Evolutionary conservation across 1,140 invertebrate genomes (phyloP).

Genomic region (Cherax destructor): DNA sequence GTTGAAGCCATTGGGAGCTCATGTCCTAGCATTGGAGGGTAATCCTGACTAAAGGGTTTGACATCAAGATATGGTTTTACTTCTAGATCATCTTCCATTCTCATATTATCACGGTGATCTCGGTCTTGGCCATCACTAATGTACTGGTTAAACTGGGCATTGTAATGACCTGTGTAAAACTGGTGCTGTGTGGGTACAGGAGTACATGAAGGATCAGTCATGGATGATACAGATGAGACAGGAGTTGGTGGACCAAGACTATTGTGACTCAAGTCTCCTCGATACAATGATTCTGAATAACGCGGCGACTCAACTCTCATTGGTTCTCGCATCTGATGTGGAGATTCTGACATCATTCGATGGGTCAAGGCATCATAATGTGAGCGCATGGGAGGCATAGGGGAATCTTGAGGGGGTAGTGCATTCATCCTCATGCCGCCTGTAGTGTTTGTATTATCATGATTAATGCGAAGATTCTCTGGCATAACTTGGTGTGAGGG

Average conservation of each 20-base stretch:
- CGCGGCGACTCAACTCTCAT: constrained; percentile 65
- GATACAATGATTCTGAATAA: constrained; percentile 60
- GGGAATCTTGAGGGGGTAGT: constrained; percentile 47
- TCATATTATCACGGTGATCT: constrained; percentile 50
- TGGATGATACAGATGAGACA: constrained; percentile 45
- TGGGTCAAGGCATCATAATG: constrained; percentile 62
- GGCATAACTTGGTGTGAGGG: constrained; percentile 66
- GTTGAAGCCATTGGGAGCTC: constrained; percentile 36
- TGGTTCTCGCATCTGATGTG: constrained; percentile 44
- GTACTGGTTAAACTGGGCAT: constrained; percentile 53
- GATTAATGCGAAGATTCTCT: constrained; percentile 64
- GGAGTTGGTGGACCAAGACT: constrained; percentile 64
- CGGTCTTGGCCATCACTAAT: constrained; percentile 53
- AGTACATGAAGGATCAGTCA: constrained; percentile 53
- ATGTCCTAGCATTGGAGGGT: constrained; percentile 48
- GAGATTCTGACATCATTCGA: constrained; percentile 61
- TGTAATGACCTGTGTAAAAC: constrained; percentile 48
- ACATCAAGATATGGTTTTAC: constrained; percentile 67
- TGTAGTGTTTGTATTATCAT: constrained; percentile 33
- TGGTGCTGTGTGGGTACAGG: constrained; percentile 52
- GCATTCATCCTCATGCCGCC: constrained; percentile 47
- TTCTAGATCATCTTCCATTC: constrained; percentile 63
- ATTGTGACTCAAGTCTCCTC: constrained; percentile 54
- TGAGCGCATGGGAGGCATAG: constrained; percentile 54
- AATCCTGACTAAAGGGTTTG: constrained; percentile 69